Base-by-base conservation (phyloP, 2,888 invertebrate species). In the Mythimna pallens region DNA sequence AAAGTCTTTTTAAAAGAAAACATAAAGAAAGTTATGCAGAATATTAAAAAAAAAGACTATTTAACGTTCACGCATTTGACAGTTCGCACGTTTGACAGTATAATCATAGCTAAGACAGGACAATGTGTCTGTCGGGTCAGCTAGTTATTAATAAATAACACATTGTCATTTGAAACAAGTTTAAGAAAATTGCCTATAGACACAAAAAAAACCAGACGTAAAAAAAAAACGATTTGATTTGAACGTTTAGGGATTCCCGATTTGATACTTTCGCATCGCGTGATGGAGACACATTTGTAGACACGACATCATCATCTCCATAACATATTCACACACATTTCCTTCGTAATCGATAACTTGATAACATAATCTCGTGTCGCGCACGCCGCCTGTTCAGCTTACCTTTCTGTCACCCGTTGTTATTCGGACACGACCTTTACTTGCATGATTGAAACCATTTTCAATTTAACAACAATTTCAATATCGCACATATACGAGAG, bases 401-500 rank as follows among this genome's bases (percentile, higher is more conserved):
- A 85, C 76, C 80, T 72, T 65, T 66, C 71, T 61, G 75, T 69
- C 78, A 61, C 76, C 65, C 54, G 59, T 76, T 69, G 61, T 74
- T 70, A 74, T 68, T 80, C 61, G 57, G 69, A 70, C 58, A 58
- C 81, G 61, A 85, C 76, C 71, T 70, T 78, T 69, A 65, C 80
- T 78, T 80, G 86, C 82, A 79, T 79, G 77, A 87, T 74, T 64
- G 80, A 66, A 81, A 79, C 76, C 73, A 84, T 80, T 81, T 86
- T 68, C 83, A 86, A 86, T 84, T 84, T 81, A 70, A 80, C 82
- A 87, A 82, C 86, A 78, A 87, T 87, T 80, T 82, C 86, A 81
- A 86, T 86, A 87, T 82, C 75, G 61, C 66, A 70, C 52, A 73
- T 70, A 70, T 57, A 74, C 74, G 55, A 70, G 34, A 67, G 63